Evolutionary conservation across 92 coral and sea anemone species (phyloP), one percentile per base, ranked within the genome.

Genomic region (Porites lobata): DNA sequence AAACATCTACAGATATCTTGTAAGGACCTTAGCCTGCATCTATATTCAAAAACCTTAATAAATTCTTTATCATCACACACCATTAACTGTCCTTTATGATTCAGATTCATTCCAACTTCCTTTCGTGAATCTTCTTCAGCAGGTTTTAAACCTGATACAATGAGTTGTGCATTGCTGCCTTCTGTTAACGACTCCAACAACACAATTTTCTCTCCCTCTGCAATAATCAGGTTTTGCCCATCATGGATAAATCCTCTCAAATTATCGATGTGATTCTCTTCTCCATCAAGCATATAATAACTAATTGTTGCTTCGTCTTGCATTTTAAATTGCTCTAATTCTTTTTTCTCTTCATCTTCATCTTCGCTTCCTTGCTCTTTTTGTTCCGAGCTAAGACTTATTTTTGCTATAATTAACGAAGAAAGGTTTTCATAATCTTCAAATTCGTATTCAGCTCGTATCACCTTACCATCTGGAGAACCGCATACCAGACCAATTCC

Each of bases 191-290:
- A 78, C 66, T 90, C 93, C 67, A 90, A 87, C 32, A 90, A 64
- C 53, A 90, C 50, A 63, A 90, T 77, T 47, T 68, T 86, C 56
- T 43, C 64, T 4, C 17, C 67, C 26, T 62, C 65, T 22, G 86
- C 90, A 85, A 90, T 62, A 59, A 90, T 81, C 11, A 90, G 61
- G 50, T 90, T 80, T 73, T 85, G 63, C 18, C 90, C 93, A 75
- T 90, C 93, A 57, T 90, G 90, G 32, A 63, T 90, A 69, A 90
- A 7, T 53, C 93, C 86, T 51, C 17, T 21, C 7, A 82, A 9
- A 20, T 22, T 18, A 26, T 51, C 77, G 13, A 69, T 66, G 52
- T 53, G 66, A 19, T 78, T 79, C 62, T 79, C 78, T 57, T 85
- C 83, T 7, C 90, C 93, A 51, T 79, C 26, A n/a, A 90, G 79